These are phyloP conservation scores for Neogale vison DNA, from an alignment of 2,113 vertebrate genomes.

Conservation along the genomic window DNA sequence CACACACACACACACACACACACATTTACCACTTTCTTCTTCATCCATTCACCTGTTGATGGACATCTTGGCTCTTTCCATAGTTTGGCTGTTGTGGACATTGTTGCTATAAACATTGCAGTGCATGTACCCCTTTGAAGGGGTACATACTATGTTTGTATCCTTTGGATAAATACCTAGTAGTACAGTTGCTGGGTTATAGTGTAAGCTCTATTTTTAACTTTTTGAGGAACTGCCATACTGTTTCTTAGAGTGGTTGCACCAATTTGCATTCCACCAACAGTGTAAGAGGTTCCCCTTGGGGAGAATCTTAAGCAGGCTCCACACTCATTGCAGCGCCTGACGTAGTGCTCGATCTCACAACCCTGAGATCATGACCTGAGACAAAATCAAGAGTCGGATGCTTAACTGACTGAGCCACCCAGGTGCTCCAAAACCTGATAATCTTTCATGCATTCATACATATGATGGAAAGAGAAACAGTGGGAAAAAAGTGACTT, in stretches of 20 bases:
- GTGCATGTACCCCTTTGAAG: not conserved
- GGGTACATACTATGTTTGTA: not conserved
- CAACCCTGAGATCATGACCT: not conserved
- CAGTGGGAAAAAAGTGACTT: not conserved
- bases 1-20: not conserved
- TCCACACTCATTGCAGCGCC: not conserved
- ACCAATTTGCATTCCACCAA: not conserved
- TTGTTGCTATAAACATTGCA: not conserved
- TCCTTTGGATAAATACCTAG: not conserved
- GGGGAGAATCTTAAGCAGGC: not conserved
- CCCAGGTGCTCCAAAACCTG: not conserved
- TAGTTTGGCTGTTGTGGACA: not conserved
- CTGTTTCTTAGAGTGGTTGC: not conserved
- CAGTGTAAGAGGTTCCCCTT: not conserved
- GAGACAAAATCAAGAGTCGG: not conserved
- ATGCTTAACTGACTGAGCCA: not conserved
- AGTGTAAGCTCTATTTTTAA: not conserved
- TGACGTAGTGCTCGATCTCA: not conserved
- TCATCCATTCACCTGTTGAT: not conserved
- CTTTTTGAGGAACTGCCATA: not conserved
- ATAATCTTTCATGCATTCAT: not conserved
- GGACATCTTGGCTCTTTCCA: not conserved
- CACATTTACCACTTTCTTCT: not conserved
- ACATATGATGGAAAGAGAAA: not conserved
- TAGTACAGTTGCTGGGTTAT: not conserved